Base-by-base conservation (phyloP, 2,888 invertebrate genomes). In the Tachystola acroxantha region DNA sequence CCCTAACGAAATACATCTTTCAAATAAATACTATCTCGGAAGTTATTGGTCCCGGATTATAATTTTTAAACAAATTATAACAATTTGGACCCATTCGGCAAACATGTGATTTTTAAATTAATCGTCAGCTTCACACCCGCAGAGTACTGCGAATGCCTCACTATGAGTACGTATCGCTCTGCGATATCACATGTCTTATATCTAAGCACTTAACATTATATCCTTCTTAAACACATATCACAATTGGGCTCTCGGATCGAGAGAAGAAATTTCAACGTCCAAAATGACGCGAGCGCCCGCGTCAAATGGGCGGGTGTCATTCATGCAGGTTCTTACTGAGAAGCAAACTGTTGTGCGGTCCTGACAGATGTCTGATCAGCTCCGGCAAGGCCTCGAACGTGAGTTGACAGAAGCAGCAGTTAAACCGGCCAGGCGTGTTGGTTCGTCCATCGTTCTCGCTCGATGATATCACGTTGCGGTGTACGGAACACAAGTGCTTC, bases 401-500 rank as follows among this genome's bases (percentile, higher is more conserved):
- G 60, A 94, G 88, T 58, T 94, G 93, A 72, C 95, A 96, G 87
- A 96, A 96, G 79, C 95, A 96, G 72, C 95, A 96, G 71, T 94
- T 94, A 65, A 94, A 95, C 40, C 92, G 89, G 27, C 90, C 91
- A 1, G 85, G 77, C 35, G 90, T 90, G 45, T 91, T 91, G 26
- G 87, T 86, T 43, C 88, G 71, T 14, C 91, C 92, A 52, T 91
- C 91, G 44, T 91, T 91, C 63, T 94, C 94, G 48, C 93, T 93
- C 26, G 94, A 93, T 28, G 94, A 94, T 74, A 95, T 95, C 44
- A 95, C 94, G 72, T 94, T 94, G 51, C 95, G 90, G 88, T 96
- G 95, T 43, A 96, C 95, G 46, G 95, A 95, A 78, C 95, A 95
- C 64, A 96, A 88, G 66, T 96, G 95, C 84, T 95, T 96, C 42